Base-by-base conservation (phyloP, 2,888 invertebrate species). In the Nephrotoma flavescens region DNA sequence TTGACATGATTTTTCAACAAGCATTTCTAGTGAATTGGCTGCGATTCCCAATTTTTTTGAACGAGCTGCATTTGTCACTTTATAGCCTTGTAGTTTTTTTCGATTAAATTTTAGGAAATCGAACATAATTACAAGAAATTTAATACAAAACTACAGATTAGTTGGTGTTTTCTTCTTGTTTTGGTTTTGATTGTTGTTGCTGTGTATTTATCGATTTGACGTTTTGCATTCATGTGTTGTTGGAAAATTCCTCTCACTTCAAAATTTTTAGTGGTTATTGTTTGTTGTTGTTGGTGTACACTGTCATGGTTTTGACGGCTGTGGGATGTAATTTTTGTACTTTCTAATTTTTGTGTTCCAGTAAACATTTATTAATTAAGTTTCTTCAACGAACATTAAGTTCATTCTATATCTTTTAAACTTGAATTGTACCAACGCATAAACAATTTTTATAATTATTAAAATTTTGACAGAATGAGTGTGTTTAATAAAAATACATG, bases 51-150 rank as follows among this genome's bases (percentile, higher is more conserved):
- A 91, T 88, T 91, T 91, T 86, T 89, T 89, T 0, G 89, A 88
- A 0, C 92, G 89, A 42, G 90, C 90, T 87, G 90, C 90, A 87
- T 91, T 91, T 7, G 91, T 91, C 86, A 92, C 90, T 89, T 92
- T 92, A 87, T 90, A 92, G 45, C 92, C 92, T 86, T 90, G 90
- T 89, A 91, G 90, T 87, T 87, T 87, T 86, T 87, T 88, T 42
- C 71, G 71, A 71, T 31, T 71, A 11, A 71, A 71, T 71, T 71
- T 71, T 31, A 71, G 31, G 11, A 71, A 71, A 71, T 71, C 71
- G 9, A 71, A 71, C 71, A 71, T 71, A 31, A 31, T 31, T 31
- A 11, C 0, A 0, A n/a, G 7, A 47, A 12, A 4, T 47, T 47
- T 47, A 4, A 15, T 52, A 71, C 31, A 71, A 71, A 71, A 71